Conservation (phyloP, 2,888 invertebrate species). For the Chaetogeoica ovagalla region DNA sequence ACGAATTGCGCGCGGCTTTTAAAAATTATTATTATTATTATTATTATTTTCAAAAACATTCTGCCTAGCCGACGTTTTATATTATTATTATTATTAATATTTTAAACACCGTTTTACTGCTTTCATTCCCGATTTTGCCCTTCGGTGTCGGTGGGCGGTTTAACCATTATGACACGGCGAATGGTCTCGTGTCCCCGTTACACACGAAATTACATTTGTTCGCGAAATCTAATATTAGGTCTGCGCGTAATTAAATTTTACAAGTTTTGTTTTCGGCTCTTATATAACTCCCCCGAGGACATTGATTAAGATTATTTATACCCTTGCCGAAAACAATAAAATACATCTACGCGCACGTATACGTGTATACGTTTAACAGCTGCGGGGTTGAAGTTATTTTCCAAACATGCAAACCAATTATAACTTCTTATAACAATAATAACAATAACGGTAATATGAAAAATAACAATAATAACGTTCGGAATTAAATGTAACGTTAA, state of each 20-base stretch:
- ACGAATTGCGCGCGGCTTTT: constrained; percentile 50
- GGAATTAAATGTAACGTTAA: too few relatives aligned
- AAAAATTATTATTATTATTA: constrained; percentile 52
- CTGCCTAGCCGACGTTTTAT: constrained; percentile 46
- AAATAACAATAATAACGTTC: too few relatives aligned
- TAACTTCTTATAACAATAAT: not conserved
- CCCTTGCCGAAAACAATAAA: constrained; percentile 47
- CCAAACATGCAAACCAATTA: constrained; percentile 28
- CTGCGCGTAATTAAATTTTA: constrained; percentile 49
- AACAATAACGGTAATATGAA: too few relatives aligned
- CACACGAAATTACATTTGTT: constrained; percentile 50
- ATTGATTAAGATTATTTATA: constrained; percentile 51
- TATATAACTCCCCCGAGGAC: constrained; percentile 47
- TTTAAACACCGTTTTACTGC: constrained; percentile 48
- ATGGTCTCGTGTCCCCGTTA: constrained; percentile 19
- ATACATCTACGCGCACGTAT: constrained; percentile 19
- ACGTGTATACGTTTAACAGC: not conserved
- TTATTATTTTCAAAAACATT: constrained; percentile 30
- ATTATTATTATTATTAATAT: constrained; percentile 34
- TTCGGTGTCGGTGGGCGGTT: constrained; percentile 32
- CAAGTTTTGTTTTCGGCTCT: constrained; percentile 50
- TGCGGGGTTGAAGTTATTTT: constrained; percentile 28
- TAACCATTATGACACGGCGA: constrained; percentile 51
- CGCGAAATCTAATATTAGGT: constrained; percentile 52
- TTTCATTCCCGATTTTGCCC: constrained; percentile 30